phyloP scores from a whole-genome alignment of 2,888 invertebrate species.

The Tridacna crocea region DNA sequence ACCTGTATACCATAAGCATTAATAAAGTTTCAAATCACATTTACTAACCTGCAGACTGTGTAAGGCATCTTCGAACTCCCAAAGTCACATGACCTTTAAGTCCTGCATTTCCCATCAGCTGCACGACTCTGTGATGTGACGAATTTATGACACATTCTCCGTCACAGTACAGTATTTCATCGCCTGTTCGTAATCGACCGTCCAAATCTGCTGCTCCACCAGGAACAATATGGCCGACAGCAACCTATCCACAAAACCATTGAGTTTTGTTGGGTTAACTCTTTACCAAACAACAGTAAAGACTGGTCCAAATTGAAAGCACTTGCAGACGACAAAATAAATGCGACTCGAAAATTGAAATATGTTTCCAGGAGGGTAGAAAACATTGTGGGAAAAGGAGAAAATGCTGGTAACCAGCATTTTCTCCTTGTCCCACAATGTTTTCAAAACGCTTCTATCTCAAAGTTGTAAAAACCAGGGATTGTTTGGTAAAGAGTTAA shows the following conservation, averaged over 20 bases:
- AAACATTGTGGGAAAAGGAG: neutral
- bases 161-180: slow-evolving; percentile 97
- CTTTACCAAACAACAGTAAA: too few relatives aligned
- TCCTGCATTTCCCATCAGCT: slow-evolving; percentile 95
- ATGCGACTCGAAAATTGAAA: too few relatives aligned
- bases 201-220: slow-evolving; percentile 97
- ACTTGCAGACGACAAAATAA: too few relatives aligned
- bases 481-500: neutral
- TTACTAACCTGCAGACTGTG: slow-evolving; percentile 46
- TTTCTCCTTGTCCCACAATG: neutral
- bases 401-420: neutral
- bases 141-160: slow-evolving; percentile 92
- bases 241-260: slow-evolving; percentile 87
- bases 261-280: too few relatives aligned
- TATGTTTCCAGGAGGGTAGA: too few relatives aligned
- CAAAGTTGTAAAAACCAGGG: neutral
- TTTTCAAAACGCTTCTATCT: neutral
- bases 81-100: slow-evolving; percentile 93
- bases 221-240: slow-evolving; percentile 98
- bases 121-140: slow-evolving; percentile 96
- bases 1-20: too few relatives aligned
- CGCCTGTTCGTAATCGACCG: slow-evolving; percentile 94
- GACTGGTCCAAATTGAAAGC: too few relatives aligned
- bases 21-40: neutral
- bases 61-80: slow-evolving; percentile 87